These are phyloP conservation scores for Barypeithes pellucidus DNA, from an alignment of 2,888 invertebrate genomes.

Conservation along the genomic window DNA sequence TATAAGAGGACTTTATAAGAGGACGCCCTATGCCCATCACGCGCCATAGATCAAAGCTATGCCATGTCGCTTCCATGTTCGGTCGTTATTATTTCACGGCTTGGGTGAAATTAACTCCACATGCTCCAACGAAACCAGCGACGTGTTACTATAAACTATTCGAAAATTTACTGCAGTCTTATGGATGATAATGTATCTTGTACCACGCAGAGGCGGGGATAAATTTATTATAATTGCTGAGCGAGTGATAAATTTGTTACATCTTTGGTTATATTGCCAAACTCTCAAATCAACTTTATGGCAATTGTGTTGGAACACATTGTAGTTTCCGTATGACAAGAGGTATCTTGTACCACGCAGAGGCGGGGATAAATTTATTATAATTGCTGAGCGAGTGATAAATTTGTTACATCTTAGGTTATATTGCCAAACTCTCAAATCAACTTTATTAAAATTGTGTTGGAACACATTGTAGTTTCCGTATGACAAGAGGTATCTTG, in stretches of 20 bases:
- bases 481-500: too few relatives aligned
- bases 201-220: background rate
- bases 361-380: background rate
- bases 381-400: too few relatives aligned
- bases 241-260: too few relatives aligned
- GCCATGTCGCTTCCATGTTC: background rate
- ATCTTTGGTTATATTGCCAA: too few relatives aligned
- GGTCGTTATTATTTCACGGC: constrained; percentile 14
- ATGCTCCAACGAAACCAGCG: background rate
- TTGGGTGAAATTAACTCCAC: constrained; percentile 10
- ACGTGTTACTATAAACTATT: constrained; percentile 13
- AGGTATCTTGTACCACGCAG: background rate
- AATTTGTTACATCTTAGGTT: too few relatives aligned
- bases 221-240: too few relatives aligned
- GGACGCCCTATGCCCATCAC: background rate
- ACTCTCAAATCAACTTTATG: too few relatives aligned
- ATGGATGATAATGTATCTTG: background rate
- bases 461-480: too few relatives aligned
- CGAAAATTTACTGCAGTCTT: constrained; percentile 1
- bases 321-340: too few relatives aligned
- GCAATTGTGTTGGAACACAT: too few relatives aligned
- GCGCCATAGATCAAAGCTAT: constrained; percentile 19
- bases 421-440: too few relatives aligned
- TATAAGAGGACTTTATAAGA: background rate
- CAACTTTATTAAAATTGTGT: too few relatives aligned